Base-by-base conservation (phyloP, 2,888 invertebrate species). In the Diachrysia chrysitis region DNA sequence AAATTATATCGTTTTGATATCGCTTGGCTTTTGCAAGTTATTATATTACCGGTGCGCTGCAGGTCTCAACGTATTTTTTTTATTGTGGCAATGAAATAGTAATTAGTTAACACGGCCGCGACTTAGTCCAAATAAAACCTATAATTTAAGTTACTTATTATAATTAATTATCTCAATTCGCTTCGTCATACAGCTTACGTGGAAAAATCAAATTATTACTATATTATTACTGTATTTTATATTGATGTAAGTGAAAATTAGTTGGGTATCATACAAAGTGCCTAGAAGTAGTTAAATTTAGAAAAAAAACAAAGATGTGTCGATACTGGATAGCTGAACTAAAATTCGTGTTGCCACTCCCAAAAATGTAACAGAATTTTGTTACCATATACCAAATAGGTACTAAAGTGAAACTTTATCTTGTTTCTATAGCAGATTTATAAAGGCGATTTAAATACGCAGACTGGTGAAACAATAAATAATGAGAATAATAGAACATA, bases 161-260 rank as follows among this genome's bases (percentile, higher is more conserved):
- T 25, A 35, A 67, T 25, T 35, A 62, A 32, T 23, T 62, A 53
- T 32, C 25, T 54, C 16, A 25, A 54, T 54, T 25, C 23, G 48
- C 21, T 51, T 73, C 53, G 7, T 73, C 79, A 78, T 73, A 78
- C 73, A 78, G 79, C 73, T 78, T 57, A 23, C 67, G 66, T 58
- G 53, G 25, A 78, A 78, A 73, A 78, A 74, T 74, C 79, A 78
- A 78, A 65, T 65, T 53, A 75, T 3, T 58, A 21, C 21, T 12
- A 51, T n/a, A n/a, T n/a, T n/a, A n/a, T n/a, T n/a, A 51, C 17
- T 42, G 21, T 51, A 51, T 51, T 51, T 51, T 51, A 19, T 21
- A 19, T 51, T 17, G 21, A 21, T 21, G 3, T 51, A 51, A 19
- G 21, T 21, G 21, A 19, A 37, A 37, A 16, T 19, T 48, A 17